These are phyloP conservation scores for Bombyx huttoni DNA, from an alignment of 2,888 invertebrate species.

Conservation along the genomic window DNA sequence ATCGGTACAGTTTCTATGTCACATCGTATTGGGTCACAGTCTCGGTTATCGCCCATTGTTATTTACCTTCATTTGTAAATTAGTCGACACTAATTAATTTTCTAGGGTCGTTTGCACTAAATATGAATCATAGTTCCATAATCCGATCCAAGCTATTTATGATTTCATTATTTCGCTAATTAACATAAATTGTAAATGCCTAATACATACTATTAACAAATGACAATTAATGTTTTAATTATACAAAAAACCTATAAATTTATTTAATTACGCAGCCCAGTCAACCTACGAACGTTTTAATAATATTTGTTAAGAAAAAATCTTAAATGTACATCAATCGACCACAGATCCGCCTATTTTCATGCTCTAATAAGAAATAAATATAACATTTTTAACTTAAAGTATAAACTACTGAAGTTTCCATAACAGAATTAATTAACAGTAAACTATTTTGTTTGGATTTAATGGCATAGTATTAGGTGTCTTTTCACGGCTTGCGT, in stretches of 20 bases:
- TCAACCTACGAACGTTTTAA: no score
- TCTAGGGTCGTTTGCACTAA: conserved; percentile 5
- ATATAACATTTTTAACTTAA: not conserved
- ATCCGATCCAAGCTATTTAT: no score
- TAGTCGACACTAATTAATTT: conserved; percentile 13
- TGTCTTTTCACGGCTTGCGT: conserved; percentile 30
- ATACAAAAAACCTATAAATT: no score
- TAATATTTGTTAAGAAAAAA: no score
- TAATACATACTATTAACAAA: not conserved
- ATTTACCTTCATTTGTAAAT: conserved; percentile 17
- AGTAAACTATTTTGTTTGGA: not conserved
- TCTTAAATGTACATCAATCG: not conserved
- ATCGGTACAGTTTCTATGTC: conserved; percentile 40
- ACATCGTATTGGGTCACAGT: conserved; percentile 22
- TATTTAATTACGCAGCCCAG: no score
- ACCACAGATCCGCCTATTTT: not conserved
- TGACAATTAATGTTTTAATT: not conserved
- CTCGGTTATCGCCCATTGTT: conserved; percentile 22
- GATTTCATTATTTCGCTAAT: no score
- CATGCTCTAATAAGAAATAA: not conserved
- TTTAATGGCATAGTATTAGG: not conserved
- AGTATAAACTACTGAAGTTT: not conserved
- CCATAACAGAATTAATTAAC: not conserved
- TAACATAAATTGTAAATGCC: not conserved
- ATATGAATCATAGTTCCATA: not conserved